Percentiles rank a stretch among this genome's conserved stretches.
phyloP scores from a whole-genome alignment of 2,888 invertebrate species.

The Acronicta alni region DNA sequence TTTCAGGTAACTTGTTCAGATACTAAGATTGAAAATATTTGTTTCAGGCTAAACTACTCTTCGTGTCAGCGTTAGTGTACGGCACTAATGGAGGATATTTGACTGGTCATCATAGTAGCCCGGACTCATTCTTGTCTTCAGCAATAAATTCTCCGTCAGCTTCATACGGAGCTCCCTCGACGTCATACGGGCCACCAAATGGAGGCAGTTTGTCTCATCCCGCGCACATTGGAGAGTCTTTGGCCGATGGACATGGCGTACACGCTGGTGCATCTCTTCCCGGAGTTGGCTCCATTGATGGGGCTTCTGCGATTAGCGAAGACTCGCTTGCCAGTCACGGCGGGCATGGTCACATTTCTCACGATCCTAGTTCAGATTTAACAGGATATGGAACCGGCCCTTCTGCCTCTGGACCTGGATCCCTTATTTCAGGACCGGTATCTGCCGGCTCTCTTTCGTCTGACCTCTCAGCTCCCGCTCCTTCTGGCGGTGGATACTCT shows the following conservation, averaged over 20 bases:
- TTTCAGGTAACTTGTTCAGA: neutral
- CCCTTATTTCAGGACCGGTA: conserved; percentile 13
- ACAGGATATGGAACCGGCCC: conserved; percentile 23
- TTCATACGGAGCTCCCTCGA: conserved; percentile 77
- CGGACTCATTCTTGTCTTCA: conserved; percentile 77
- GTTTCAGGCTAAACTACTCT: conserved; percentile 81
- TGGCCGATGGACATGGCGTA: conserved; percentile 55
- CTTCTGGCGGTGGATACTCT: conserved; percentile 36
- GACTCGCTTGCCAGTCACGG: no score
- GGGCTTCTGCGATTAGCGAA: no score
- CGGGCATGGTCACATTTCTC: conserved; percentile 1
- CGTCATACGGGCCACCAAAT: conserved; percentile 71
- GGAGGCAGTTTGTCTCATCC: neutral
- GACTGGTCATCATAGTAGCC: conserved; percentile 67
- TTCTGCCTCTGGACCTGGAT: conserved; percentile 15
- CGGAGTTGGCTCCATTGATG: no score
- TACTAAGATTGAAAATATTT: conserved; percentile 51
- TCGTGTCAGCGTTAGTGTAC: conserved; percentile 77
- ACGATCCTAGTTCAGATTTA: neutral
- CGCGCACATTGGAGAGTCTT: conserved; percentile 47
- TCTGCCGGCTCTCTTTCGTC: conserved; percentile 17
- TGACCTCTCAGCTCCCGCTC: conserved; percentile 30
- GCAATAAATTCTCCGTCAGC: conserved; percentile 79
- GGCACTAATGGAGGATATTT: conserved; percentile 74
- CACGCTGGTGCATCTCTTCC: conserved; percentile 48